Conservation (phyloP, 2,113 vertebrate genomes). For the Chloebia gouldiae region DNA sequence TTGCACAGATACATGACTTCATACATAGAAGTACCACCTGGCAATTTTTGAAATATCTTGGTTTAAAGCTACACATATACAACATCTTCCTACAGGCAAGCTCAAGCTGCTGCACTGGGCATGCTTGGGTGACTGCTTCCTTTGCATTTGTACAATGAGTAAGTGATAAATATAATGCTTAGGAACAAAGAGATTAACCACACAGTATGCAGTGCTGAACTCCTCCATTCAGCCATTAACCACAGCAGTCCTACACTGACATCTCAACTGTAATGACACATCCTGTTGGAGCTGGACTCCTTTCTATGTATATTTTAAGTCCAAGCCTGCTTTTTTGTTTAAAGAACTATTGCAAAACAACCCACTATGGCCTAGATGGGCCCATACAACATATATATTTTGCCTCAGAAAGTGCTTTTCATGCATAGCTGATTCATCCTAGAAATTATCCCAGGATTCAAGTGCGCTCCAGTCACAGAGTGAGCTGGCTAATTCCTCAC, state of each 20-base stretch:
- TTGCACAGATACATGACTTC: background rate
- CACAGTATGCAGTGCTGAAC: background rate
- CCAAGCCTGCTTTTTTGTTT: background rate
- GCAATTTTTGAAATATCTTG: background rate
- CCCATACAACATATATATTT: background rate
- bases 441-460: constrained; percentile 24
- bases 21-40: background rate
- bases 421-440: constrained; percentile 39
- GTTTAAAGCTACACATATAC: background rate
- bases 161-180: background rate
- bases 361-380: background rate
- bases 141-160: background rate
- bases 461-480: background rate
- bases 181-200: background rate
- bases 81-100: background rate
- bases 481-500: constrained; percentile 1
- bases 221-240: background rate
- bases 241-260: background rate
- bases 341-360: background rate
- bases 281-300: background rate
- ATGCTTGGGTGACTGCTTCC: background rate
- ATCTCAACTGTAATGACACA: background rate
- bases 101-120: background rate
- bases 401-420: background rate
- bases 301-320: background rate